A percentile compares a stretch with the other conserved stretches of the same genome.
phyloP scores from a whole-genome alignment of 2,113 vertebrate genomes.

The Phalacrocorax brasilianus region DNA sequence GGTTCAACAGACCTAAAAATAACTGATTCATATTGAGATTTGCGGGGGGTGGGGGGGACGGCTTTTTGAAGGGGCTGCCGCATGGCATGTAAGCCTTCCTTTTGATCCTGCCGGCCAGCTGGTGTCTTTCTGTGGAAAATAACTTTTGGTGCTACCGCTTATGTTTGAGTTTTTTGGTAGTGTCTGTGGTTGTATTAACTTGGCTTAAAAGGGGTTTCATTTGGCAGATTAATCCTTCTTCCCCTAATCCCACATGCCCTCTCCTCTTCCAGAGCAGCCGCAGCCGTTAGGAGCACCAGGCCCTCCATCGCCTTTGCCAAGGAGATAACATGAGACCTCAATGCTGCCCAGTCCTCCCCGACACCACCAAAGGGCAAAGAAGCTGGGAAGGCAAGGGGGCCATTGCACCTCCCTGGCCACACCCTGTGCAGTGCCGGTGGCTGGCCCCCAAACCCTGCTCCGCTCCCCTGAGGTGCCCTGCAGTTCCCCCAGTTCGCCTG shows the following conservation, averaged over 20 bases:
- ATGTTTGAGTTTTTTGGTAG: too few relatives aligned
- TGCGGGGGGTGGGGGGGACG: rapidly evolving
- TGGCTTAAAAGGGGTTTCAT: neutral
- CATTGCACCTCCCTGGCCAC: rapidly evolving
- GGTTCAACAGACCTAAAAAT: neutral
- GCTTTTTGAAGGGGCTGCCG: rapidly evolving
- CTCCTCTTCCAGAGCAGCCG: neutral
- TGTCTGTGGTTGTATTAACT: rapidly evolving
- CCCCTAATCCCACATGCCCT: neutral
- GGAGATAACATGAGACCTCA: too few relatives aligned
- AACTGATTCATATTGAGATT: neutral
- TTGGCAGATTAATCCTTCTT: neutral
- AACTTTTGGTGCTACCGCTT: too few relatives aligned
- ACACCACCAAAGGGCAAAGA: neutral
- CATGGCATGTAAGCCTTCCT: rapidly evolving
- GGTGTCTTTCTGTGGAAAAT: neutral
- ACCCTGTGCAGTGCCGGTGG: too few relatives aligned
- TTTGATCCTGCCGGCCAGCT: rapidly evolving
- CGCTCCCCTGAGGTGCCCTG: neutral
- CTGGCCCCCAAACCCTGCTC: neutral
- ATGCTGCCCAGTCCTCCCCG: too few relatives aligned
- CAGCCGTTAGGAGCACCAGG: rapidly evolving
- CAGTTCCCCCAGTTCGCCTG: neutral
- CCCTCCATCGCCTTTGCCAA: neutral
- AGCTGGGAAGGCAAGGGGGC: neutral